Percentiles rank a stretch among this genome's conserved stretches.
Evolutionary conservation across 1,140 invertebrate species (phyloP).

Genomic region (Chionoecetes opilio): DNA sequence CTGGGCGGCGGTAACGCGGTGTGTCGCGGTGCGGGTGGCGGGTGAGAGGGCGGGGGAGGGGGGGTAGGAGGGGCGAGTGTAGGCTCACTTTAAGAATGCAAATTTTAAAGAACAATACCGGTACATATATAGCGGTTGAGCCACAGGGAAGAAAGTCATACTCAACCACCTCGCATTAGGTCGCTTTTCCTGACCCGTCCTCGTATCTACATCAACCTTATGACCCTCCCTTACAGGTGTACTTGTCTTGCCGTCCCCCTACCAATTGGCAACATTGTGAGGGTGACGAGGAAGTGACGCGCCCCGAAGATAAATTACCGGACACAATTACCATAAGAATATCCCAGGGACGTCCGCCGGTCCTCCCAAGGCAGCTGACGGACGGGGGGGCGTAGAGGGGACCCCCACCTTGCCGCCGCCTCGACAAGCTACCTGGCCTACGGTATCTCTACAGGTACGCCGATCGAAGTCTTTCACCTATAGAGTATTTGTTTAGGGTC

Average conservation of each 20-base stretch:
- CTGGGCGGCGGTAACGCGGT: background rate
- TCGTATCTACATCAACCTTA: background rate
- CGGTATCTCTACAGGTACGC: background rate
- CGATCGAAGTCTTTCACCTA: slow-evolving; percentile 1
- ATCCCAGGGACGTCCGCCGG: slow-evolving; percentile 1
- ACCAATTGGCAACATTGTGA: slow-evolving; percentile 52
- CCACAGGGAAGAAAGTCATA: background rate
- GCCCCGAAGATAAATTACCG: slow-evolving; percentile 49
- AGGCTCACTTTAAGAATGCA: slow-evolving; percentile 44
- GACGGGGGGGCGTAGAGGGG: background rate
- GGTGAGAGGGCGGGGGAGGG: too few relatives aligned
- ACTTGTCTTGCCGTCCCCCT: background rate
- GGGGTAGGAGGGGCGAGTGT: background rate
- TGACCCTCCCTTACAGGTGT: background rate
- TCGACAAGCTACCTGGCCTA: background rate
- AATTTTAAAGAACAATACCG: slow-evolving; percentile 48
- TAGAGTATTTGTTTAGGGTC: slow-evolving; percentile 29
- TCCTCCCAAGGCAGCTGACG: background rate
- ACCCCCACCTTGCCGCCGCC: background rate
- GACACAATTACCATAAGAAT: slow-evolving; percentile 48
- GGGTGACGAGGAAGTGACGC: slow-evolving; percentile 51
- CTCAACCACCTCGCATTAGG: background rate
- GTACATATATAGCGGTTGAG: slow-evolving; percentile 33
- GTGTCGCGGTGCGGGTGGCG: background rate
- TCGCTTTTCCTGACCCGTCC: background rate